Percentiles rank a stretch among this genome's conserved stretches.
Conservation (phyloP, 2,888 invertebrate species). For the Drosophila rubida region DNA sequence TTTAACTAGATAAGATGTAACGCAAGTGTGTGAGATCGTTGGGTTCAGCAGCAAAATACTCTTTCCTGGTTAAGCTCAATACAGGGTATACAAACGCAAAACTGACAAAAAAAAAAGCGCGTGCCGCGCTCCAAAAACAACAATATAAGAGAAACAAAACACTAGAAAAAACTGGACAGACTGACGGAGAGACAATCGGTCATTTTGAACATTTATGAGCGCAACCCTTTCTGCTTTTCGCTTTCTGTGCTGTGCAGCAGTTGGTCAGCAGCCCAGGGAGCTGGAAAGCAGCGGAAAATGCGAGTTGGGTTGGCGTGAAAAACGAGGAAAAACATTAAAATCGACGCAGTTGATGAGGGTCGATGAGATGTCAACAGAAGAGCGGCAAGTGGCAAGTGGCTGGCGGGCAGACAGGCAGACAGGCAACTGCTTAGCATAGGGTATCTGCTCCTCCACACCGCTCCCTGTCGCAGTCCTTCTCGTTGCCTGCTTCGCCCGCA, state of each 20-base stretch:
- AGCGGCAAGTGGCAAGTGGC: conserved; percentile 31
- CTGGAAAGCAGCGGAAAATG: conserved; percentile 52
- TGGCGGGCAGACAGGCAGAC: conserved; percentile 14
- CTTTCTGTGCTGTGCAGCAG: conserved; percentile 22
- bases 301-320: conserved; percentile 62
- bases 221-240: conserved; percentile 45
- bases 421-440: conserved; percentile 28
- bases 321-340: conserved; percentile 69
- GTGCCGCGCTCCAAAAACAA: conserved; percentile 51
- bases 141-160: conserved; percentile 11
- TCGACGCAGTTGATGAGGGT: conserved; percentile 74
- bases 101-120: conserved; percentile 58
- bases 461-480: neutral
- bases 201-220: conserved; percentile 12
- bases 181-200: conserved; percentile 3
- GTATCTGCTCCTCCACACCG: conserved; percentile 4
- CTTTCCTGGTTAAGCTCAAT: neutral
- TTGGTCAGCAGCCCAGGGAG: conserved; percentile 52
- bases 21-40: too few species aligned
- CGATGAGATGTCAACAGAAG: conserved; percentile 66
- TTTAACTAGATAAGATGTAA: too few species aligned
- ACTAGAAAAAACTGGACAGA: conserved; percentile 11
- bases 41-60: too few species aligned
- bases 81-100: conserved; percentile 27
- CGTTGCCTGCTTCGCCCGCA: neutral